These are phyloP conservation scores for Lepus americanus DNA, from an alignment of 2,113 vertebrate species.

Conservation along the genomic window DNA sequence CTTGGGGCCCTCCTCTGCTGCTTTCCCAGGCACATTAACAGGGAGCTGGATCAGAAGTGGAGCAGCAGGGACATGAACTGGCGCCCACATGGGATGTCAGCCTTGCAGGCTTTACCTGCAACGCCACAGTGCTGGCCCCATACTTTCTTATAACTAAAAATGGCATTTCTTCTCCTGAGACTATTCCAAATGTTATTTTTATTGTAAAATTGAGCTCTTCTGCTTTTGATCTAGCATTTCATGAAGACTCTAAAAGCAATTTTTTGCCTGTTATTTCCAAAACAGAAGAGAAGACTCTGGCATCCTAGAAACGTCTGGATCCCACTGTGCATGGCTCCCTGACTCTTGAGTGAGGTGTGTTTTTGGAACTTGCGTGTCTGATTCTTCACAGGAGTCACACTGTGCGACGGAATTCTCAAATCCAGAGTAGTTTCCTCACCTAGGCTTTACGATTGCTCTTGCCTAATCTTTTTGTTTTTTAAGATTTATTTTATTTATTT, in stretches of 20 bases:
- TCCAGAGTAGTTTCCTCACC: no score
- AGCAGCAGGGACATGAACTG: no score
- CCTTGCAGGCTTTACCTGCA: no score
- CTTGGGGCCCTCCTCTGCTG: no score
- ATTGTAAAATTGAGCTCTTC: background rate
- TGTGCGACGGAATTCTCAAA: background rate
- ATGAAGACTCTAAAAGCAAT: background rate
- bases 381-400: background rate
- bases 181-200: background rate
- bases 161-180: background rate
- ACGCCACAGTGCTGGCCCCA: no score
- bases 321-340: background rate
- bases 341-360: rapidly evolving
- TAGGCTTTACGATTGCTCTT: background rate
- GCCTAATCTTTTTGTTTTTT: background rate
- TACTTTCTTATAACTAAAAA: background rate
- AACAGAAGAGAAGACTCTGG: background rate
- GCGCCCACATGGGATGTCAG: no score
- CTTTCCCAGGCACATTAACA: no score
- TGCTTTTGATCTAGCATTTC: background rate
- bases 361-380: background rate
- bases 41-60: no score
- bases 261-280: background rate
- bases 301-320: background rate
- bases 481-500: no score